Conservation (phyloP, 2,797 vertebrate genomes). For the Rhynchotus rufescens region DNA sequence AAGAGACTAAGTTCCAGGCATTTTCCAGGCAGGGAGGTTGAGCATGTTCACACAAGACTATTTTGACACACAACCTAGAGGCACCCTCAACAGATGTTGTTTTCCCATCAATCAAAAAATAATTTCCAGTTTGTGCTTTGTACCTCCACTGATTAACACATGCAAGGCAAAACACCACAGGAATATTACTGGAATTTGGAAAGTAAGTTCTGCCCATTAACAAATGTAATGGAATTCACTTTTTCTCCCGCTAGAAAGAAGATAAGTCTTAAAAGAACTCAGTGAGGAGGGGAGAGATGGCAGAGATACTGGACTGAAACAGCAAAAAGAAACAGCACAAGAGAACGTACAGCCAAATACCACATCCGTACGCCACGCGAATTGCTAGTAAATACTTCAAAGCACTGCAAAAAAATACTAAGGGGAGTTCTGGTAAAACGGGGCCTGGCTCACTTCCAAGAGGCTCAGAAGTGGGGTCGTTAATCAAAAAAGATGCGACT, state of each 20-base stretch:
- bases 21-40: conserved; percentile 35
- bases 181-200: neutral
- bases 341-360: neutral
- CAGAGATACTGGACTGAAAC: neutral
- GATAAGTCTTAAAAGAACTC: neutral
- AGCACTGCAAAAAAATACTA: neutral
- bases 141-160: rapidly evolving
- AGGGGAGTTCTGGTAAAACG: neutral
- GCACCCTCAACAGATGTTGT: neutral
- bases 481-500: neutral
- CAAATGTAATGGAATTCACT: neutral
- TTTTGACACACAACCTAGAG: neutral
- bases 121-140: neutral
- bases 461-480: neutral
- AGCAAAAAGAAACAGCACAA: neutral
- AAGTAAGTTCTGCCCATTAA: neutral
- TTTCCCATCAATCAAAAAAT: conserved; percentile 9
- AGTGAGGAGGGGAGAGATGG: neutral
- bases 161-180: neutral
- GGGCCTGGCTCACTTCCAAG: neutral
- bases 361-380: neutral
- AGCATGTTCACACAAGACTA: neutral
- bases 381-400: neutral
- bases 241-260: neutral
- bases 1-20: neutral